phyloP scores from a whole-genome alignment of 2,888 invertebrate species.

The Prosapia bicincta region DNA sequence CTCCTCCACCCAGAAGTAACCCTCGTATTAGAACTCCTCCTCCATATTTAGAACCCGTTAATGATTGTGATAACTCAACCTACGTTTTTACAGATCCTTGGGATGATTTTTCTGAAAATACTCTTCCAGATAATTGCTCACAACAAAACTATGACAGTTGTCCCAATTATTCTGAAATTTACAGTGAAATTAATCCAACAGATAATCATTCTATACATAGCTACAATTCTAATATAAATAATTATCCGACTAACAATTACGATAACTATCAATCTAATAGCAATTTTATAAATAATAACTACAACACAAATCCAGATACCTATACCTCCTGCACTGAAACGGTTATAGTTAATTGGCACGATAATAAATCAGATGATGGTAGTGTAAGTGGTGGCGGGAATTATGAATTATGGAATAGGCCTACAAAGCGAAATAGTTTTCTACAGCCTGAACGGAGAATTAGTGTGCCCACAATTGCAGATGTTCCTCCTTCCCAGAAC shows the following conservation, averaged over 20 bases:
- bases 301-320: constrained; percentile 3
- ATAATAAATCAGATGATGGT: neutral
- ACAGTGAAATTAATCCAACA: neutral
- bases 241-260: neutral
- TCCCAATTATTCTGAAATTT: neutral
- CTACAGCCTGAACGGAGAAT: constrained; percentile 18
- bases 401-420: constrained; percentile 2
- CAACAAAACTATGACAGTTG: neutral
- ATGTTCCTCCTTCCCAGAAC: constrained; percentile 5
- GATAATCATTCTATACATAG: constrained; percentile 3
- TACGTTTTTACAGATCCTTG: constrained; percentile 63
- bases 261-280: neutral
- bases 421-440: constrained; percentile 20
- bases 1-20: constrained; percentile 1
- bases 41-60: neutral
- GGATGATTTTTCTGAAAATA: constrained; percentile 50
- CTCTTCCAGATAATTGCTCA: neutral
- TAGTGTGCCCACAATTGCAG: constrained; percentile 16
- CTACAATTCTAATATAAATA: neutral
- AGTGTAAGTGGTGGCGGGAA: constrained; percentile 12
- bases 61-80: constrained; percentile 15
- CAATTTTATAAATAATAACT: neutral
- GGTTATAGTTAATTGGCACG: neutral
- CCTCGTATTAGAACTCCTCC: constrained; percentile 2
- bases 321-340: neutral